These are phyloP conservation scores for Channallabes apus DNA, from an alignment of 2,797 vertebrate genomes.

Conservation along the genomic window DNA sequence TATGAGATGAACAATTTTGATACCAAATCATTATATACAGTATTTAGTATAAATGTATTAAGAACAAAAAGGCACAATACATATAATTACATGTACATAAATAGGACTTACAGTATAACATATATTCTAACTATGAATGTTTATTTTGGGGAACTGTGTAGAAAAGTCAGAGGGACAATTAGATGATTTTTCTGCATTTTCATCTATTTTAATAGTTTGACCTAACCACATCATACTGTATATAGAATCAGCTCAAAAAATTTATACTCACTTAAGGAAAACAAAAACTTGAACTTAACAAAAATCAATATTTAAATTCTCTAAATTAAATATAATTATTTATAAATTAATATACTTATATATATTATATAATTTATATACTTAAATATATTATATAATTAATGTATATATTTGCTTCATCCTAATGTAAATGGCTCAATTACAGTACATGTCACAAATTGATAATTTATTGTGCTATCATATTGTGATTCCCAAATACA, in stretches of 20 bases:
- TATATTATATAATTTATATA: no score
- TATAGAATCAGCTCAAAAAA: no score
- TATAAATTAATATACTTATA: no score
- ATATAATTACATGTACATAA: background rate
- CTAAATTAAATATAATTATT: no score
- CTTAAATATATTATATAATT: no score
- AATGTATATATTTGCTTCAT: background rate
- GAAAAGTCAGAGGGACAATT: no score
- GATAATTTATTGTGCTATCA: background rate
- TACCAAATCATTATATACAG: background rate
- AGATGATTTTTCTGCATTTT: background rate
- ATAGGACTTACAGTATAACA: background rate
- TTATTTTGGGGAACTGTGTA: background rate
- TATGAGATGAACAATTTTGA: background rate
- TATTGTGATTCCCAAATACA: background rate
- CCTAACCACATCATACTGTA: background rate
- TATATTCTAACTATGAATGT: background rate
- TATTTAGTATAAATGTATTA: background rate
- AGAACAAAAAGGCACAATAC: background rate
- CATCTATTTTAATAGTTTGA: background rate
- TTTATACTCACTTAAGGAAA: no score
- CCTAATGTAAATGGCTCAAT: background rate
- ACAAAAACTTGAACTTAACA: no score
- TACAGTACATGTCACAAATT: background rate
- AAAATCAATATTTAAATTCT: no score